Evolutionary conservation across 2,113 vertebrate species (phyloP), one percentile per base, ranked within the genome.

Genomic region (Rhea pennata): DNA sequence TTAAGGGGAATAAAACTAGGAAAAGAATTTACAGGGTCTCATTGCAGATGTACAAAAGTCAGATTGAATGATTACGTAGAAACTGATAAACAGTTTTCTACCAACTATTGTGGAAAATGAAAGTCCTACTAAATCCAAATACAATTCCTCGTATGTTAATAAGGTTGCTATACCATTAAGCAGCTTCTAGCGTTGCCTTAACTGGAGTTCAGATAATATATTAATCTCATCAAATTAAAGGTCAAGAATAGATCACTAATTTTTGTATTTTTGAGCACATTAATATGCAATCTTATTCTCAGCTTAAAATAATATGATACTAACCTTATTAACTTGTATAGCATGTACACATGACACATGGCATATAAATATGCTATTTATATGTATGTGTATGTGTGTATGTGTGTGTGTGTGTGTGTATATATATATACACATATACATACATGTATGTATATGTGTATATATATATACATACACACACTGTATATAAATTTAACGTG

Each of bases 331-430:
- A 61, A 82, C 17, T 3, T 65, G 4, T 27, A 54, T 39, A 59
- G 20, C 6, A 24, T 2, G 2, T 46, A 31, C 21, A 29, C 2
- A 5, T 22, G 4, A 33, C 33, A 1, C 58, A 23, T 76, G 24
- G 23, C 22, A 56, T 56, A 27, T 29, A 29, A 56, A 15, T 27
- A 56, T 56, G 23, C 23, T 53, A 53, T 27, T 13, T 54, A 54
- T 53, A 53, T 54, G 53, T 54, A 24, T 54, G 24, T 54, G 27
- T 54, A 54, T 54, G 27, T 54, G 27, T 53, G 21, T 53, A 10
- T 54, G 27, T 13, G 24, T 36, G 36, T 36, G 36, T 36, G 36
- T 54, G 24, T 54, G 24, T 54, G 27, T 54, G 27, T 53, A 10
- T 53, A 22, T 54, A 54, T 13, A 13, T 36, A 36, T 36, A 36